Evolutionary conservation across 2,888 invertebrate species (phyloP).

Genomic region (Dryadula phaetusa): DNA sequence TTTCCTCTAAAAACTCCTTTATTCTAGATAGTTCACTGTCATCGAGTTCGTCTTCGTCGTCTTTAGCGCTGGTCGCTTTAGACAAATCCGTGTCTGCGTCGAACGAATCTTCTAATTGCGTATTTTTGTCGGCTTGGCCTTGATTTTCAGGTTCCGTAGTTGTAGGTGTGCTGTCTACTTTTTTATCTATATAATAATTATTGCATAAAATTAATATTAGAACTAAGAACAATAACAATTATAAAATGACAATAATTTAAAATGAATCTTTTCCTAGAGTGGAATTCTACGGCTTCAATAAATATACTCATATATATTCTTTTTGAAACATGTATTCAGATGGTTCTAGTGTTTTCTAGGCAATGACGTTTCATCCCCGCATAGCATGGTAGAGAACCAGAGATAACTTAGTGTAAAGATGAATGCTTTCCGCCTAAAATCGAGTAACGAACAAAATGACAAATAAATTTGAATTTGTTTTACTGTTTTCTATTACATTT

Average conservation of each 20-base stretch:
- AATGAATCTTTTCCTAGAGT: too few relatives aligned
- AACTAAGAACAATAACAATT: too few relatives aligned
- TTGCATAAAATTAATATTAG: too few relatives aligned
- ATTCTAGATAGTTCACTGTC: conserved; percentile 69
- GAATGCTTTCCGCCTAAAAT: too few relatives aligned
- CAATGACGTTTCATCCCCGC: background rate
- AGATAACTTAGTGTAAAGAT: too few relatives aligned
- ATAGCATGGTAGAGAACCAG: too few relatives aligned
- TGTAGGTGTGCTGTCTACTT: conserved; percentile 64
- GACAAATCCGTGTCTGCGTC: conserved; percentile 58
- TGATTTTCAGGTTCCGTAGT: conserved; percentile 59
- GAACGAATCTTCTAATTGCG: conserved; percentile 52
- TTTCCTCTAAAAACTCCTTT: conserved; percentile 75
- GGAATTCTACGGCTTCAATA: too few relatives aligned
- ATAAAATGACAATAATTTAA: too few relatives aligned
- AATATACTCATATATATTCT: too few relatives aligned
- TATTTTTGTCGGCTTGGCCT: conserved; percentile 53
- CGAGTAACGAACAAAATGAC: too few relatives aligned
- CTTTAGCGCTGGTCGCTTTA: conserved; percentile 61
- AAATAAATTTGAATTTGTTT: too few relatives aligned
- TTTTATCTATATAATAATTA: conserved; percentile 62
- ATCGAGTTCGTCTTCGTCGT: conserved; percentile 74
- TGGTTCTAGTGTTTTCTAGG: background rate
- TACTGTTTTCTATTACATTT: too few relatives aligned
- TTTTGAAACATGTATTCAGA: background rate